Conservation (phyloP, 1,140 invertebrate genomes). For the Scaptomyza hsui region DNA sequence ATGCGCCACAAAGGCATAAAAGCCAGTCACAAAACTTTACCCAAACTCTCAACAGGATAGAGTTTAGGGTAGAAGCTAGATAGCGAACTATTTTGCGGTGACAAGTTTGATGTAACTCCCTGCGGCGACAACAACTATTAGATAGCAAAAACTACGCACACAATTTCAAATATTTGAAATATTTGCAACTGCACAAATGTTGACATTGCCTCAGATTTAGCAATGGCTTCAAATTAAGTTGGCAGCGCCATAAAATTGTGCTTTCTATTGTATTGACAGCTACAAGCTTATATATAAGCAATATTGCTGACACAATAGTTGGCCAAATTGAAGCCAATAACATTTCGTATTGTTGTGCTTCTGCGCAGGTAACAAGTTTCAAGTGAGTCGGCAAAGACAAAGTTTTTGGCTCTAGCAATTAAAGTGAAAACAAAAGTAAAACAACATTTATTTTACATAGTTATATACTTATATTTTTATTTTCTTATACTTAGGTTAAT, state of each 20-base stretch:
- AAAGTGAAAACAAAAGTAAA: conserved; percentile 20
- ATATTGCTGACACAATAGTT: conserved; percentile 48
- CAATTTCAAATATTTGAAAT: conserved; percentile 72
- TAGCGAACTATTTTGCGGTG: conserved; percentile 64
- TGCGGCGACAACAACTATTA: conserved; percentile 2
- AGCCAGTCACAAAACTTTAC: conserved; percentile 55
- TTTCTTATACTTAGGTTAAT: conserved; percentile 15
- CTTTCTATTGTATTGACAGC: conserved; percentile 40
- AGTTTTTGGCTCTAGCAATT: conserved; percentile 19
- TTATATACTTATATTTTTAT: conserved; percentile 16
- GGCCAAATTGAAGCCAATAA: conserved; percentile 23
- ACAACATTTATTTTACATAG: conserved; percentile 2
- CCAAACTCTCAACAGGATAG: conserved; percentile 41
- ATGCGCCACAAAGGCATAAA: conserved; percentile 68
- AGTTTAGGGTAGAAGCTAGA: conserved; percentile 55
- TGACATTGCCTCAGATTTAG: conserved; percentile 32
- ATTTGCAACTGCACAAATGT: conserved; percentile 56
- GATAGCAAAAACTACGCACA: conserved; percentile 46
- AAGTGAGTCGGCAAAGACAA: conserved; percentile 8
- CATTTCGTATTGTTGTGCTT: conserved; percentile 39
- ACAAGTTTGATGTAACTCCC: conserved; percentile 64
- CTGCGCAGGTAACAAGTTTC: conserved; percentile 22
- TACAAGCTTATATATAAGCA: conserved; percentile 8
- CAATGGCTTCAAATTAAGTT: conserved; percentile 62
- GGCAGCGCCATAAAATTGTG: conserved; percentile 49